These are phyloP conservation scores for Nipponacmea schrenckii DNA, from an alignment of 2,888 invertebrate species.

Conservation along the genomic window DNA sequence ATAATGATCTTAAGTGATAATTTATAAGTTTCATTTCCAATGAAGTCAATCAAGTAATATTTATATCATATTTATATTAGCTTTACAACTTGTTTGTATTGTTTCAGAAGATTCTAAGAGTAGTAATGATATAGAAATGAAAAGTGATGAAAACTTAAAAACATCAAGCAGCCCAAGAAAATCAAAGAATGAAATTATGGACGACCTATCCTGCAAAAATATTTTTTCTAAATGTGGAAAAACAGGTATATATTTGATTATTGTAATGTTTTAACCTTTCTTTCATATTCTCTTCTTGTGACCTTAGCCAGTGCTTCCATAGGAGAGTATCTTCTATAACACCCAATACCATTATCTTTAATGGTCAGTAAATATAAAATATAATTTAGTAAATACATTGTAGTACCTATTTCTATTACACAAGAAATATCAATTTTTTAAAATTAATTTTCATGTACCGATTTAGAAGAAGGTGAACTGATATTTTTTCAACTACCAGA, in stretches of 20 bases:
- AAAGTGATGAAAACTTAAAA: neutral
- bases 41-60: too few relatives aligned
- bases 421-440: too few relatives aligned
- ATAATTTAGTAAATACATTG: too few relatives aligned
- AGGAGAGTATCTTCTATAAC: too few relatives aligned
- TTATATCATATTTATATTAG: too few relatives aligned
- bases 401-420: too few relatives aligned
- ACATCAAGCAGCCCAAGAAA: neutral
- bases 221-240: constrained; percentile 32
- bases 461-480: constrained; percentile 48
- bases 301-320: too few relatives aligned
- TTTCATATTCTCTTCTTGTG: too few relatives aligned
- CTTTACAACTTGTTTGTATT: too few relatives aligned
- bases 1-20: too few relatives aligned
- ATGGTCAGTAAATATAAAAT: neutral
- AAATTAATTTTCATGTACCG: neutral
- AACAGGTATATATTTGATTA: constrained; percentile 20
- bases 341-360: too few relatives aligned
- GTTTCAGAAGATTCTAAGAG: neutral
- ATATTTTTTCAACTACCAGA: constrained; percentile 64
- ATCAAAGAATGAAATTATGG: constrained; percentile 14
- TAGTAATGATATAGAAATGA: neutral
- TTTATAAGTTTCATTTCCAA: too few relatives aligned
- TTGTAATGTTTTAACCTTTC: constrained; percentile 10
- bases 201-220: constrained; percentile 32